Conservation (phyloP, 2,888 invertebrate species). For the Cheilosia impressa region DNA sequence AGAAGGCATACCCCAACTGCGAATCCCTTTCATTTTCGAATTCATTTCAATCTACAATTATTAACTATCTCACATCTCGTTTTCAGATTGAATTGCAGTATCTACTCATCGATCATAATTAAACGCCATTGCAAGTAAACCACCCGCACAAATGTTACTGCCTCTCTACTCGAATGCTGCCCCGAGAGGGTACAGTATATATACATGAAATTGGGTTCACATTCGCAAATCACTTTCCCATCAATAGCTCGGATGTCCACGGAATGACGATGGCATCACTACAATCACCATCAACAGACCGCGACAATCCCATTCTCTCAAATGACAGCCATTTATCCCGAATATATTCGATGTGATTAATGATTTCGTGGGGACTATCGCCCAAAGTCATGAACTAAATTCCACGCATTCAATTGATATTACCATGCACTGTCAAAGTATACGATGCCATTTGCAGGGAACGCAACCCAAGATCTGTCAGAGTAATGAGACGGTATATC, state of each 20-base stretch:
- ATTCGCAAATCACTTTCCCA: conserved; percentile 57
- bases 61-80: conserved; percentile 8
- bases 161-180: background rate
- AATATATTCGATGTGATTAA: conserved; percentile 49
- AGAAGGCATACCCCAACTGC: background rate
- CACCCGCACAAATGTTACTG: conserved; percentile 37
- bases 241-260: background rate
- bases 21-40: conserved; percentile 7
- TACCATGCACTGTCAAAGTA: conserved; percentile 33
- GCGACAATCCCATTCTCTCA: conserved; percentile 41
- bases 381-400: conserved; percentile 44
- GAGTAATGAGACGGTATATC: conserved; percentile 16
- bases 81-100: conserved; percentile 9
- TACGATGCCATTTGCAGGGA: conserved; percentile 10
- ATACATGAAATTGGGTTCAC: conserved; percentile 37
- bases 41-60: conserved; percentile 12
- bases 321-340: conserved; percentile 53
- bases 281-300: conserved; percentile 23
- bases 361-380: conserved; percentile 43
- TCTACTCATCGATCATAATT: conserved; percentile 46
- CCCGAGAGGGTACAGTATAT: conserved; percentile 11
- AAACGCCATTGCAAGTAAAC: conserved; percentile 7
- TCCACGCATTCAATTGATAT: conserved; percentile 18
- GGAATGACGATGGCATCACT: background rate
- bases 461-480: conserved; percentile 21